These are phyloP conservation scores for Threskiornis aethiopicus DNA, from an alignment of 2,797 vertebrate species.

Conservation along the genomic window DNA sequence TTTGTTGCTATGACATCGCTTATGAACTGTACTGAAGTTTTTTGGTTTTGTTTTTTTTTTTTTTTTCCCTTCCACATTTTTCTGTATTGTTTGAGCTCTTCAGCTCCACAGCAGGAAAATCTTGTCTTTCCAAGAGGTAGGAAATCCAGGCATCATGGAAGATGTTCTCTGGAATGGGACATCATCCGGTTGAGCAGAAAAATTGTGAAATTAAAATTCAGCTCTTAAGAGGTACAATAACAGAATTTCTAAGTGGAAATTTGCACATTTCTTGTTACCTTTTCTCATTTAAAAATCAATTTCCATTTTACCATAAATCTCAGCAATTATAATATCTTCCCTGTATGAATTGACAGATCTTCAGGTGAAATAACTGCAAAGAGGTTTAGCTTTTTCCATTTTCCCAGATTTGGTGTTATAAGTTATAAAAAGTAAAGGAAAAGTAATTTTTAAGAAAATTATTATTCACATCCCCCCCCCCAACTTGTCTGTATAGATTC, in stretches of 20 bases:
- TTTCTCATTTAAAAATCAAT: neutral
- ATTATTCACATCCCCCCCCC: neutral
- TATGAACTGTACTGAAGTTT: neutral
- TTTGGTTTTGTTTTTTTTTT: too few relatives aligned
- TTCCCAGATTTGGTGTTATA: neutral
- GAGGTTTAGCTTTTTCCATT: neutral
- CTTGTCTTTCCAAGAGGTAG: neutral
- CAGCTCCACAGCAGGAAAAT: neutral
- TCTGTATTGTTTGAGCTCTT: neutral
- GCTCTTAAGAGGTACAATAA: neutral
- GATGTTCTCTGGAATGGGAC: neutral
- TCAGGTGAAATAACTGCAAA: neutral
- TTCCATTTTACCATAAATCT: neutral
- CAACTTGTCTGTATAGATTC: neutral
- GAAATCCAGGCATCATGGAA: neutral
- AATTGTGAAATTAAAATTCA: neutral
- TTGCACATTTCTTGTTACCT: neutral
- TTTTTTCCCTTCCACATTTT: neutral
- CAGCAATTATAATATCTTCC: neutral
- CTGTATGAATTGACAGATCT: neutral
- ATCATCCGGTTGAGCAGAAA: neutral
- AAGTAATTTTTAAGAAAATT: neutral
- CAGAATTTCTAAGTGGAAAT: neutral
- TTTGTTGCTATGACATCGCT: neutral
- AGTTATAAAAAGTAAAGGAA: neutral